Evolutionary conservation across 1,140 invertebrate genomes (phyloP), one percentile per base, ranked within the genome.

Genomic region (Brachionus plicatilis): DNA sequence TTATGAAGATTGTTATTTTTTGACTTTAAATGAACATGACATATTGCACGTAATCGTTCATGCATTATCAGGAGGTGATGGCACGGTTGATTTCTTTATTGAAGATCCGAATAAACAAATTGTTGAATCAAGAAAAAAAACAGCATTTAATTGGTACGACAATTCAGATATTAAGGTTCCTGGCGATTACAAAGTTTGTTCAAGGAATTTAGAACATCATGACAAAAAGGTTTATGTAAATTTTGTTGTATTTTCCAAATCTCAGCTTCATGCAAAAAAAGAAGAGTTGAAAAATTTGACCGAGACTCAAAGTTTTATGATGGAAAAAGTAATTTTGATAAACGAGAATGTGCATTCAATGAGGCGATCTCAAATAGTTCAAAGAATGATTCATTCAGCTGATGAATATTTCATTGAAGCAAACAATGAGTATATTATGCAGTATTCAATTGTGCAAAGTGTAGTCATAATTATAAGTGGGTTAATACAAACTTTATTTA

Each of bases 171-270:
- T 82, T 3, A 27, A 8, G 12, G 43, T 82, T 27, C 7, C 50
- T 27, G 79, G 79, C 4, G 79, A 82, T 82, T 82, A 82, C 53
- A 82, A 82, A 82, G 27, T 82, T 24, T 82, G 79, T 45, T 12
- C 60, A 4, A 7, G 41, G 14, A 82, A 82, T 24, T 14, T 27
- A 4, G 53, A 68, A 12, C 65, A 82, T 14, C 43, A 60, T 60
- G 79, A 82, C 33, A 82, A 82, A 47, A 82, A 43, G 24, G 79
- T 82, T 1, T 82, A 65, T 47, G 20, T 82, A 1, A 82, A 68
- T 65, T 29, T 82, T 45, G 43, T 82, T 6, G 27, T 45, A 29
- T 76, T 76, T 76, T 76, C 72, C 2, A 76, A 76, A 17, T 27
- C 41, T 29, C 20, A 76, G 29, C 24, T 76, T 14, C 20, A 27